Evolutionary conservation across 2,797 vertebrate genomes (phyloP), one percentile per base, ranked within the genome.

Genomic region (Pantherophis vulpinus): DNA sequence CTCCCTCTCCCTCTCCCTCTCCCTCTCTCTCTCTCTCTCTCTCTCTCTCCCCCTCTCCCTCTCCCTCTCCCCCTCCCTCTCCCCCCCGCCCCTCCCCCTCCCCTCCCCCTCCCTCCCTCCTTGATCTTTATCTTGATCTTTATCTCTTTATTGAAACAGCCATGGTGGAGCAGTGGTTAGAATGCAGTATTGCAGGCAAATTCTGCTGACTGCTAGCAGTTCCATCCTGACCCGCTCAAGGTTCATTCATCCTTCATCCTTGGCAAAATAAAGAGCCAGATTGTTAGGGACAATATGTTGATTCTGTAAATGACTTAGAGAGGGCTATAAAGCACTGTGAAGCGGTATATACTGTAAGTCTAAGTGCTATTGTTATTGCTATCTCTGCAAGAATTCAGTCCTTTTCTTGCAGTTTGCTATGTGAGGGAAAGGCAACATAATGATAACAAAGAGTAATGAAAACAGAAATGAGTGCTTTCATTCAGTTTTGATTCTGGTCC

Each of bases 11-110:
- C 42, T 37, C 37, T 37, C 37, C 37, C 2, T 37, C 37, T 37
- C 37, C 37, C 37, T 37, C 37, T 37, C 37, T 2, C 37, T 1
- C 3, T 3, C 37, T 3, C 37, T 2, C 37, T 37, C 2, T 3
- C 37, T 3, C 3, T 3, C 37, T 37, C 37, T 2, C 37, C 2
- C 37, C 2, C 1, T 1, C 9, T 0, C 8, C 51, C 9, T 8
- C 1, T n/a, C 51, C 1, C 51, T 1, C 51, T 51, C 51, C 1
- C 51, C 1, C 51, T 47, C 47, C 4, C 47, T 42, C 42, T 42
- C 37, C 37, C 2, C 37, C 37, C 37, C 37, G 2, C 37, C 37
- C 37, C 37, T 2, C 2, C 37, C 1, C 9, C 9, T 0, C 8
- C 51, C 9, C 8, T 0, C 51, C 9, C 51, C 8, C 51, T 10